A percentile compares a stretch with the other conserved stretches of the same genome.
Evolutionary conservation across 2,797 vertebrate genomes (phyloP).

Genomic region (Betta splendens): DNA sequence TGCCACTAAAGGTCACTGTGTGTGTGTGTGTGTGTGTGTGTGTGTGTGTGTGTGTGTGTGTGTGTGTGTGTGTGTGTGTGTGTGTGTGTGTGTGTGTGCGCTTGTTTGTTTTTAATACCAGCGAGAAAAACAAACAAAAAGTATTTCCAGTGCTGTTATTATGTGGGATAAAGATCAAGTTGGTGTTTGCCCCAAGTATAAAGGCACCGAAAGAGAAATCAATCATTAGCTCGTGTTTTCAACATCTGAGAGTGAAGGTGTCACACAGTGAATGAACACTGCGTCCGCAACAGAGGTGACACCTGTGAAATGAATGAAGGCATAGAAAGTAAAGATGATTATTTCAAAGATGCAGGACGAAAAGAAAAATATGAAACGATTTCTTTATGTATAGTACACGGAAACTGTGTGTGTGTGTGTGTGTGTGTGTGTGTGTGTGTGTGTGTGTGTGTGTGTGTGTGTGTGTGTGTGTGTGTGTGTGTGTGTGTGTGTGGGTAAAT

Average conservation of each 20-base stretch:
- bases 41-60: no score
- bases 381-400: no score
- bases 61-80: constrained; percentile 25
- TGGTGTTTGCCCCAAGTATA: constrained; percentile 63
- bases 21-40: constrained; percentile 20
- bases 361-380: no score
- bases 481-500: no score
- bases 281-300: no score
- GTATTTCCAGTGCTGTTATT: constrained; percentile 63
- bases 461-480: no score
- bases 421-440: no score
- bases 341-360: no score
- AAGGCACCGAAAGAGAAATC: constrained; percentile 50
- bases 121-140: constrained; percentile 44
- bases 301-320: no score
- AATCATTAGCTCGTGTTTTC: constrained; percentile 45
- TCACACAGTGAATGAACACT: neutral
- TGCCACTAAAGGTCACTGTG: constrained; percentile 74
- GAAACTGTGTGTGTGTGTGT: no score
- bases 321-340: no score
- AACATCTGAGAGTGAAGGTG: constrained; percentile 12
- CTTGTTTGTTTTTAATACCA: constrained; percentile 61
- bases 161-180: constrained; percentile 67
- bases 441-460: no score
- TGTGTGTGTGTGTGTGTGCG: constrained; percentile 29